Percentiles rank a stretch among this genome's conserved stretches.
phyloP scores from a whole-genome alignment of 2,797 vertebrate species.

The Parauchenoglanis ngamensis region DNA sequence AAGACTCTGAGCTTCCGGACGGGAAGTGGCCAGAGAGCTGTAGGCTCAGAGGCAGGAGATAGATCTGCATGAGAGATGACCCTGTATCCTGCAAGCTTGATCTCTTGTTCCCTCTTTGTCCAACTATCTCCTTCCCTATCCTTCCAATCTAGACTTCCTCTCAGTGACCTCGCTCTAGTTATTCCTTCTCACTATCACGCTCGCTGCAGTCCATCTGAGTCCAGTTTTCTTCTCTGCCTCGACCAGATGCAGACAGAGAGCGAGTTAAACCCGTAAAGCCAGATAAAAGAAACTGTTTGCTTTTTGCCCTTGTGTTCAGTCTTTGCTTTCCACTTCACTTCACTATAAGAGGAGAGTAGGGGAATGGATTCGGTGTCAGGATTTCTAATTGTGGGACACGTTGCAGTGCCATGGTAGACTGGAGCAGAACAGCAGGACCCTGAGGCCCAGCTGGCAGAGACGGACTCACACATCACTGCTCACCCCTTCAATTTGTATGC shows the following conservation, averaged over 20 bases:
- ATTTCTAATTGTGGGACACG: constrained; percentile 52
- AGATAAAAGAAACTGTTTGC: constrained; percentile 36
- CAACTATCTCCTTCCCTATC: constrained; percentile 24
- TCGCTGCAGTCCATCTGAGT: background rate
- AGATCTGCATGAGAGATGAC: constrained; percentile 47
- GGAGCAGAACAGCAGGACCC: constrained; percentile 51
- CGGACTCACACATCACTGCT: constrained; percentile 48
- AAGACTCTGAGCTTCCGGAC: constrained; percentile 45
- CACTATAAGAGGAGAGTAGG: constrained; percentile 9
- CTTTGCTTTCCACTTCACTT: constrained; percentile 31
- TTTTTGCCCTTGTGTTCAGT: constrained; percentile 33
- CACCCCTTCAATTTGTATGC: constrained; percentile 38
- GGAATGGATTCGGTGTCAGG: constrained; percentile 35
- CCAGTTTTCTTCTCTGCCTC: background rate
- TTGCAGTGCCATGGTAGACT: constrained; percentile 51
- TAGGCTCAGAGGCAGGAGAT: constrained; percentile 18
- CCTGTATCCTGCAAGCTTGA: constrained; percentile 29
- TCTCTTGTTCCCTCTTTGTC: constrained; percentile 22
- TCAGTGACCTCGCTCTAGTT: constrained; percentile 14
- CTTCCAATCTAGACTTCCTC: constrained; percentile 4
- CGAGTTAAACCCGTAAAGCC: constrained; percentile 4
- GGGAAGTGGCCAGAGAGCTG: constrained; percentile 42
- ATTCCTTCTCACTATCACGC: constrained; percentile 5
- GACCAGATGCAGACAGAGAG: background rate
- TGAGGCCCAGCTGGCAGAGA: constrained; percentile 43